Evolutionary conservation across 2,797 vertebrate species (phyloP), one percentile per base, ranked within the genome.

Genomic region (Thamnophis elegans): DNA sequence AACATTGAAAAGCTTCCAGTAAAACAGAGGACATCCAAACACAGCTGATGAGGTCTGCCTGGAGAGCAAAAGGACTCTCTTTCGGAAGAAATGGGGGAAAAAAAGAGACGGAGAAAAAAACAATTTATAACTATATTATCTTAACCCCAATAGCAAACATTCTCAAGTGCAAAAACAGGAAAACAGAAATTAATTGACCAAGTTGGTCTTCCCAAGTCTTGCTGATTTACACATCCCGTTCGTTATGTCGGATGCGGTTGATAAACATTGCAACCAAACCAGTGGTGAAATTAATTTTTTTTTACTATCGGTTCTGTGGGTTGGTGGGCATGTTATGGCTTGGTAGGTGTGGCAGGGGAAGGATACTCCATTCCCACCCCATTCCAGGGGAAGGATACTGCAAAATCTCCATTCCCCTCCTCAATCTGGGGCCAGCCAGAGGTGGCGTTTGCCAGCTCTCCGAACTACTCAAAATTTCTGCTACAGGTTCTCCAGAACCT

Each of bases 1-100:
- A 96, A 94, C 96, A 97, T 97, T 96, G 96, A 96, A 97, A 97
- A 96, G 87, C 94, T 96, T 94, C 87, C 1, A 4, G 95, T 95
- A 97, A 95, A 95, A 95, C 91, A 95, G 92, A 96, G 94, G 89
- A 59, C 73, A 89, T 91, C 92, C 62, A 95, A 97, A 95, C 93
- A 59, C 93, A 97, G 96, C 95, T 94, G 95, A 2, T 32, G 28
- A 89, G 85, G 94, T 93, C 59, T 93, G 91, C 94, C 96, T 96
- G 96, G 96, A 95, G 94, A 96, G 92, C 51, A 96, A 95, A 95
- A 26, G 6, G 82, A 94, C 47, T 55, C 36, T 82, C 9, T 91
- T 88, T 82, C 2, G 20, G 53, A 47, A 58, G 59, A 58, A 60
- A n/a, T 78, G 87, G 58, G 26, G 0, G 22, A 25, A 88, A 91